Percentiles rank a stretch among this genome's conserved stretches.
phyloP scores from a whole-genome alignment of 64 coral and sea anemone species.

The Cladopsammia gracilis region DNA sequence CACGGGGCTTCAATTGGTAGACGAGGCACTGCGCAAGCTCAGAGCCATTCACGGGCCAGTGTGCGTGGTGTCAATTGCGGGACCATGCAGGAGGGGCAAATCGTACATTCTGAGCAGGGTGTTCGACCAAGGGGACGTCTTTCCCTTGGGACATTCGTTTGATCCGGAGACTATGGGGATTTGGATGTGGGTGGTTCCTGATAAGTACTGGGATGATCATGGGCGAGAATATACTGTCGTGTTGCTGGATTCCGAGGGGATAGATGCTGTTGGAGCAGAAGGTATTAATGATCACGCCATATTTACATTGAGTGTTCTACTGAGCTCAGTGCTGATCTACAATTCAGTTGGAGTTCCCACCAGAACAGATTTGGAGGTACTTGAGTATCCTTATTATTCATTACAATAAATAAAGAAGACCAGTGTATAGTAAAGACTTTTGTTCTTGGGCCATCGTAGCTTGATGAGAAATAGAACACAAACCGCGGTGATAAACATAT shows the following conservation, averaged over 20 bases:
- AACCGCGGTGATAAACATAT: no score
- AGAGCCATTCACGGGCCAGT: conserved; percentile 52
- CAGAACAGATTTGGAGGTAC: conserved; percentile 64
- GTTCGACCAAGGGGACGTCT: conserved; percentile 70
- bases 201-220: conserved; percentile 38
- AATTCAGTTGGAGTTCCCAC: conserved; percentile 77
- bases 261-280: conserved; percentile 53
- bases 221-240: conserved; percentile 67
- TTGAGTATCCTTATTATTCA: conserved; percentile 64
- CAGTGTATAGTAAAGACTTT: no score
- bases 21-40: conserved; percentile 43
- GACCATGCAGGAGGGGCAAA: conserved; percentile 72
- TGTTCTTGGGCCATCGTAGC: no score
- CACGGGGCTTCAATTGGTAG: conserved; percentile 16
- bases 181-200: conserved; percentile 76
- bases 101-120: conserved; percentile 72
- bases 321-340: conserved; percentile 77
- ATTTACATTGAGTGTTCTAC: conserved; percentile 64
- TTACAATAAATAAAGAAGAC: neutral
- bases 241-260: conserved; percentile 75
- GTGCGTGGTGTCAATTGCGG: conserved; percentile 75
- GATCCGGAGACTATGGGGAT: conserved; percentile 81
- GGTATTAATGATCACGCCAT: conserved; percentile 64
- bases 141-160: conserved; percentile 68
- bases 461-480: no score